These are phyloP conservation scores for Brachyptera risi DNA, from an alignment of 2,888 invertebrate genomes.

Conservation along the genomic window DNA sequence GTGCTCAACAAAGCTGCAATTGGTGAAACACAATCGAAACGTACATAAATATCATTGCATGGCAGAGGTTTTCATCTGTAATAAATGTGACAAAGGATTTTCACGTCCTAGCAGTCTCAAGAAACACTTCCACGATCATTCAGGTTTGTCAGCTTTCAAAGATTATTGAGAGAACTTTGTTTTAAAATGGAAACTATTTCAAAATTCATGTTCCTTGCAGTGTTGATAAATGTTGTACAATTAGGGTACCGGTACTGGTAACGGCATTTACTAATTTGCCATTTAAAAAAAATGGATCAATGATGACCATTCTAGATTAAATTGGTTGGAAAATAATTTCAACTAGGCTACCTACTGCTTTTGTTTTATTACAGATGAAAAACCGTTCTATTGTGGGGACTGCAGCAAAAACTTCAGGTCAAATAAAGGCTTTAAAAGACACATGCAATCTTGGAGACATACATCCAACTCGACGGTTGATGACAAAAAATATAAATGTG, in stretches of 20 bases:
- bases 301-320: too few relatives aligned
- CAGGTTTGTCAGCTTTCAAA: too few relatives aligned
- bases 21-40: neutral
- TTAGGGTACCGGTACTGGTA: too few relatives aligned
- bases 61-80: neutral
- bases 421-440: neutral
- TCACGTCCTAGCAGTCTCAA: neutral
- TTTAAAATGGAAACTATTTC: too few relatives aligned
- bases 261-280: too few relatives aligned
- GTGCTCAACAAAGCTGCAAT: neutral
- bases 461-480: neutral
- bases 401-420: neutral
- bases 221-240: too few relatives aligned
- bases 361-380: neutral
- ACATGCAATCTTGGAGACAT: neutral
- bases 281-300: too few relatives aligned
- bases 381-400: neutral
- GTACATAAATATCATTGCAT: neutral
- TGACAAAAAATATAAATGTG: neutral
- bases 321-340: too few relatives aligned
- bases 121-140: neutral
- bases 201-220: too few relatives aligned
- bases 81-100: neutral
- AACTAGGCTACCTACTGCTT: too few relatives aligned
- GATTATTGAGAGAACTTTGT: too few relatives aligned